Evolutionary conservation across 2,888 invertebrate species (phyloP), one percentile per base, ranked within the genome.

Genomic region (Stratiomys singularior): DNA sequence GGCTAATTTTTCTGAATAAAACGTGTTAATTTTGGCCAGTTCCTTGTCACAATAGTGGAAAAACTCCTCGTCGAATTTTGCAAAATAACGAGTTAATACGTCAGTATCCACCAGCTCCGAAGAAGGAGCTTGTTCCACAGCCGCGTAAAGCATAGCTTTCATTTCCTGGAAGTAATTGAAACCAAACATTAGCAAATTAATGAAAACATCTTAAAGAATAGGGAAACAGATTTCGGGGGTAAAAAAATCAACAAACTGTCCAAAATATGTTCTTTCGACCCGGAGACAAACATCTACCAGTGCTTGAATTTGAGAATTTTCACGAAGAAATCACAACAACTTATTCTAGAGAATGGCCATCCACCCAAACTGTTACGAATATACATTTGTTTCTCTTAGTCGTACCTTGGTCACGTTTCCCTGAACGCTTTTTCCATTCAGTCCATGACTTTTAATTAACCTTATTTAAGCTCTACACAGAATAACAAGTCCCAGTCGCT

Each of bases 1-100:
- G 0, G 96, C 96, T 83, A 96, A 88, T 87, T 96, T 96, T 87
- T 96, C 95, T 89, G 93, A 92, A 84, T 93, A 96, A 86, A 96
- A 96, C 13, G 94, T 93, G 86, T 96, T 96, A 83, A 96, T 96
- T 87, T 96, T 96, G 78, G 93, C 91, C 81, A 96, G 87, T 86
- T 96, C 96, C 82, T 92, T 93, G 84, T 96, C 95, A 86, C 94
- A 94, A 83, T 93, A 94, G 82, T 92, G 92, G 85, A 96, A 94
- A 84, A 96, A 96, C 82, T 92, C 91, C 85, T 96, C 96, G 84
- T 95, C 95, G 87, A 95, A 94, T 83, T 93, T 92, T 66, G 92
- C 92, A 86, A 92, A 93, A 84, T 93, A 93, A 15, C 93, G 88
- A n/a, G 90, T 90, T 5, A 93, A 86, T 37, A 91, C 88, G 82